Base-by-base conservation (phyloP, 2,113 vertebrate species). In the Pagrus major region DNA sequence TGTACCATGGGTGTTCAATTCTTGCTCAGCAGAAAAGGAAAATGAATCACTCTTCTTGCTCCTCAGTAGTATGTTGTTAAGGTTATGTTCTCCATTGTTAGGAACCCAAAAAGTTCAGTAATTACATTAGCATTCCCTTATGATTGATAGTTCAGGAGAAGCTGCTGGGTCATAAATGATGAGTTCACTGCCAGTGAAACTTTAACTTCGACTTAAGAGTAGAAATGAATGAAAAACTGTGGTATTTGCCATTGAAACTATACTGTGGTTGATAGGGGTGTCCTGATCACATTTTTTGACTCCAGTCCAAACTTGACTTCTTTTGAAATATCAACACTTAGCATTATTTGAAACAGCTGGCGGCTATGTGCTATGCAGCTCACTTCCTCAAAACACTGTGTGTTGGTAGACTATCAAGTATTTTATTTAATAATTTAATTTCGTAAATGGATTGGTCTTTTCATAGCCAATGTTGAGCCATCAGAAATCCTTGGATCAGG, bases 11-110 rank as follows among this genome's bases (percentile, higher is more conserved):
- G 46, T 80, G 47, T 71, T 77, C 4, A 61, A 60, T 46, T 79
- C 66, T 71, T 75, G 35, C 77, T 79, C 77, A 70, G 66, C 71
- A 75, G 71, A 72, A 86, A 76, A 63, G 9, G 49, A 44, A 56
- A 72, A 52, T 23, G 3, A 81, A 67, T 61, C 51, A 54, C 63
- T 20, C 18, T 16, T 39, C 31, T 51, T 31, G 25, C 3, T 66
- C 6, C 31, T 52, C 18, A 31, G 25, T 52, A 60, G 5, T 23
- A 73, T 71, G 47, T 76, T 79, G 46, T 60, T 78, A 18, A 54
- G 35, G 23, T 46, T 27, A 11, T 55, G 47, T 71, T 73, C 51
- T 79, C 7, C 39, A 25, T 70, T 58, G 63, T 78, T 66, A 23
- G 6, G 39, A 74, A 25, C 6, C 52, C 8, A 52, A 33, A 64